Conservation (phyloP, 2,113 vertebrate species). For the Cottus gobio region DNA sequence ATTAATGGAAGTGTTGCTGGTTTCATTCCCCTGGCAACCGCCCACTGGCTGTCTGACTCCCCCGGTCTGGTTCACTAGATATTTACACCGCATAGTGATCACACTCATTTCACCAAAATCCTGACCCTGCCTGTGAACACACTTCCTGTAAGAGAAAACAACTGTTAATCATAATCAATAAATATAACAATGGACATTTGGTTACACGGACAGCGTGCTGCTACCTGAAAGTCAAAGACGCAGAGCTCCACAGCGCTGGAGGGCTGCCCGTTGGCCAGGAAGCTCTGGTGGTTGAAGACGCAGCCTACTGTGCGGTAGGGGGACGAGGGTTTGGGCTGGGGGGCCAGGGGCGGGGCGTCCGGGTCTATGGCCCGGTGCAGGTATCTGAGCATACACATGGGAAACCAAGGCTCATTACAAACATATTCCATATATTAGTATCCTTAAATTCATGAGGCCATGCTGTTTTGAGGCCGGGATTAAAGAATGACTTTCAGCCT, state of each 20-base stretch:
- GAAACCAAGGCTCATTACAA: background rate
- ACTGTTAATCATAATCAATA: background rate
- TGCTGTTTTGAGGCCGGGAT: background rate
- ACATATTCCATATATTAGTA: background rate
- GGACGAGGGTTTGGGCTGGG: constrained; percentile 88
- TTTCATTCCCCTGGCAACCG: constrained; percentile 15
- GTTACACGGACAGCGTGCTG: background rate
- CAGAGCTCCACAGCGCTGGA: constrained; percentile 91
- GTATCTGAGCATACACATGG: constrained; percentile 83
- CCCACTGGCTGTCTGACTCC: constrained; percentile 8
- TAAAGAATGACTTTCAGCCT: background rate
- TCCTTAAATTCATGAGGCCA: background rate
- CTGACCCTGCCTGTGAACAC: background rate
- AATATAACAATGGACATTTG: background rate
- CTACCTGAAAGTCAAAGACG: constrained; percentile 89
- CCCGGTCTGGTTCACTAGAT: constrained; percentile 3
- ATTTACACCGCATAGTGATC: too few species aligned
- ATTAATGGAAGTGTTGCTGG: constrained; percentile 31
- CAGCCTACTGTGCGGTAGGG: constrained; percentile 94
- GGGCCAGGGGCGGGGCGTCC: constrained; percentile 86
- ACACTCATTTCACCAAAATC: constrained; percentile 8
- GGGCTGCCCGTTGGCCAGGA: constrained; percentile 95
- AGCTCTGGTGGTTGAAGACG: constrained; percentile 93
- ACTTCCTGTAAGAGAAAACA: background rate
- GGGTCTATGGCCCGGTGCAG: constrained; percentile 89